A percentile compares a stretch with the other conserved stretches of the same genome.
Conservation (phyloP, 2,888 invertebrate species). For the Andrena hattorfiana region DNA sequence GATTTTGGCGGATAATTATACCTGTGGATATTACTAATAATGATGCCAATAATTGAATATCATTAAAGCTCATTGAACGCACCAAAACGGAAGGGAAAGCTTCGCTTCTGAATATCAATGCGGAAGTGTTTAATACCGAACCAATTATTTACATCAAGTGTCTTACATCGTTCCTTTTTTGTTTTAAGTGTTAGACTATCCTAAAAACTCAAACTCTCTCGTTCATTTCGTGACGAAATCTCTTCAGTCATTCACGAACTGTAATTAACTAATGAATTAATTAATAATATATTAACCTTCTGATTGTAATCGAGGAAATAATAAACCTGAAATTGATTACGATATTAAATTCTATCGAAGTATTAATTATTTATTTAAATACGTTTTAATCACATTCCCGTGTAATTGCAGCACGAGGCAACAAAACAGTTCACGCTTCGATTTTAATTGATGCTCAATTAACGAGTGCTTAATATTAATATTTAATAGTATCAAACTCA, state of each 20-base stretch:
- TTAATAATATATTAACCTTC: not conserved
- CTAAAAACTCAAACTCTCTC: too few species aligned
- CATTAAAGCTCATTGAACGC: not conserved
- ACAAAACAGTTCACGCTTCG: slow-evolving; percentile 21
- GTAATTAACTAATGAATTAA: slow-evolving; percentile 3
- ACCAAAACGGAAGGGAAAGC: not conserved
- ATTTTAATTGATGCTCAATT: slow-evolving; percentile 23
- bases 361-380: slow-evolving; percentile 36
- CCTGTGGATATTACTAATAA: slow-evolving; percentile 13
- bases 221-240: not conserved
- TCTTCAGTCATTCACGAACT: not conserved
- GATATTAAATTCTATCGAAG: not conserved
- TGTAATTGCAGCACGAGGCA: not conserved
- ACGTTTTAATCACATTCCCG: slow-evolving; percentile 5
- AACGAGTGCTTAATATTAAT: slow-evolving; percentile 21
- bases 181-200: too few species aligned
- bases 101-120: not conserved
- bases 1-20: slow-evolving; percentile 14
- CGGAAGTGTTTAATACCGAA: too few species aligned
- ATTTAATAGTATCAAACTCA: not conserved
- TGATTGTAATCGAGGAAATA: slow-evolving; percentile 1
- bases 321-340: slow-evolving; percentile 19
- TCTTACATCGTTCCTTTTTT: too few species aligned
- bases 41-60: not conserved
- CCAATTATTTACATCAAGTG: too few species aligned